These are phyloP conservation scores for Enteromius afrohamiltoni DNA, from an alignment of 2,797 vertebrate genomes.

Conservation along the genomic window DNA sequence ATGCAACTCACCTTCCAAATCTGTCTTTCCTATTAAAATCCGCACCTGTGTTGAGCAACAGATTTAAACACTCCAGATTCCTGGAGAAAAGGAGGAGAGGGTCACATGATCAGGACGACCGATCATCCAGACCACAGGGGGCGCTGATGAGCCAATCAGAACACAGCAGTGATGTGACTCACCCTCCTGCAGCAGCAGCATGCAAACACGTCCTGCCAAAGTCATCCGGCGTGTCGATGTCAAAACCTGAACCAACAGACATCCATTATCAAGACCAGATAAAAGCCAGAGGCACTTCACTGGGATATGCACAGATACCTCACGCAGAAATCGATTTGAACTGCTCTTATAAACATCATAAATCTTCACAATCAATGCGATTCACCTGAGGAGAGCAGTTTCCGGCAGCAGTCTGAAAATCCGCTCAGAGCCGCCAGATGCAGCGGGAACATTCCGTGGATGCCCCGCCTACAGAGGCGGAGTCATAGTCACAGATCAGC, in stretches of 20 bases:
- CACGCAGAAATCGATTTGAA: background rate
- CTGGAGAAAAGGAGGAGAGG: constrained; percentile 71
- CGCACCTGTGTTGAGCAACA: constrained; percentile 94
- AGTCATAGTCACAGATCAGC: background rate
- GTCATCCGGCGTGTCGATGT: constrained; percentile 95
- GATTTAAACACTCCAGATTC: constrained; percentile 98
- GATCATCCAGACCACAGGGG: constrained; percentile 12
- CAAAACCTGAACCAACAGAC: constrained; percentile 83
- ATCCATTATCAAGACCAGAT: background rate
- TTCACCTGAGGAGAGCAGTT: constrained; percentile 95
- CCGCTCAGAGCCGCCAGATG: constrained; percentile 98
- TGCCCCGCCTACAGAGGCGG: constrained; percentile 83
- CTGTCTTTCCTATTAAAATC: constrained; percentile 97
- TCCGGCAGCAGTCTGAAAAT: constrained; percentile 98
- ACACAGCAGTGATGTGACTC: constrained; percentile 64
- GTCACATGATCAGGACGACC: background rate
- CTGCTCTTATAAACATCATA: background rate
- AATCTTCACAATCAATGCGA: background rate
- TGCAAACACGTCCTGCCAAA: constrained; percentile 99
- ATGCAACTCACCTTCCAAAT: constrained; percentile 89
- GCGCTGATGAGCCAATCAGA: background rate
- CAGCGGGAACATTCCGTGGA: constrained; percentile 98
- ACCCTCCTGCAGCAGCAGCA: constrained; percentile 98
- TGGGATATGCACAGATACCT: background rate
- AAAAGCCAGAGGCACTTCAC: background rate